Base-by-base conservation (phyloP, 2,797 vertebrate genomes). In the Rhabdomys pumilio region DNA sequence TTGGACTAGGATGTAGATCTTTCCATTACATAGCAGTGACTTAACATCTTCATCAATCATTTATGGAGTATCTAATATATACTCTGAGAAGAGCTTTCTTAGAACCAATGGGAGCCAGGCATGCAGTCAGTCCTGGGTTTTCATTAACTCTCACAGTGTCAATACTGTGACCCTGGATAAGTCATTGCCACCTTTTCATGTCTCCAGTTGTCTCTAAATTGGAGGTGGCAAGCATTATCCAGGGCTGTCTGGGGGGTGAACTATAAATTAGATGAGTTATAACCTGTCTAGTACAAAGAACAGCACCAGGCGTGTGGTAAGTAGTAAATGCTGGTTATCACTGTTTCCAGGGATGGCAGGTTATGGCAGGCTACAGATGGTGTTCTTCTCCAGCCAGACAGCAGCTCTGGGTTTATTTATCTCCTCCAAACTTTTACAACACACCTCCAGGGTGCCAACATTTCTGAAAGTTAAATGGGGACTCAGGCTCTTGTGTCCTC, bases 31-130 rank as follows among this genome's bases (percentile, higher is more conserved):
- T 91, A 63, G 53, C 94, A 90, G 73, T 94, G 75, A 94, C 73
- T 93, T 86, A 92, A 90, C 93, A 88, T 96, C 94, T 96, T 95
- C 97, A 96, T 97, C 97, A 97, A 97, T 96, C 92, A 96, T 97
- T 96, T 96, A 97, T 95, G 47, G 79, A 94, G 85, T 89, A 63
- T 96, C 97, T 96, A 87, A 93, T 76, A 44, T 96, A 94, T 95
- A 76, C 73, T 67, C 72, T 41, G n/a, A 95, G 72, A 94, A 76
- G 84, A 93, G 72, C 93, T 76, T 93, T 41, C 65, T 90, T 88
- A 67, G 79, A n/a, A 55, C 90, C 81, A 92, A 41, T 82, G 67
- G 75, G 87, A 93, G 69, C 81, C 90, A 97, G 84, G 82, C 79
- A 67, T 83, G 65, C 82, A 90, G 73, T 83, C 53, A 38, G 73